Percentiles rank a stretch among this genome's conserved stretches.
These are phyloP conservation scores for Archaeoteleia sp. DNA, from an alignment of 2,888 invertebrate genomes.

Conservation along the genomic window DNA sequence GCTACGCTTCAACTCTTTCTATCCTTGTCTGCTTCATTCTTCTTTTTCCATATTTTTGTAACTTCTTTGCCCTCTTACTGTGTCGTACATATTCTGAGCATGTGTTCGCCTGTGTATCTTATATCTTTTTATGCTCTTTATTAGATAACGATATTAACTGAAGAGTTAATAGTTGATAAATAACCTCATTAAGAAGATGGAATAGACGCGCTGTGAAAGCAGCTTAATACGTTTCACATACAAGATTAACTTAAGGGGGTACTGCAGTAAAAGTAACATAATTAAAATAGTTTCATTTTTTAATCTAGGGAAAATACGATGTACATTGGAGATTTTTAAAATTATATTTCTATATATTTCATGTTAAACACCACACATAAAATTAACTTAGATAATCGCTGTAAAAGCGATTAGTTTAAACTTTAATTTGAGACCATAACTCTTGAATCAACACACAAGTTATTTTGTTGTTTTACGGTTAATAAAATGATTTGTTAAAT, in stretches of 20 bases:
- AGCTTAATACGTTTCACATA: conserved; percentile 16
- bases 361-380: no score
- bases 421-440: no score
- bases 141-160: conserved; percentile 29
- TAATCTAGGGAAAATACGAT: no score
- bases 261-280: no score
- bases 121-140: conserved; percentile 22
- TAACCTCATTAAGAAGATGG: conserved; percentile 28
- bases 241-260: conserved; percentile 4
- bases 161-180: conserved; percentile 37
- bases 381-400: no score
- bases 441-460: no score
- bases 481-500: no score
- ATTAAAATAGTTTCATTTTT: no score
- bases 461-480: no score
- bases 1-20: conserved; percentile 17
- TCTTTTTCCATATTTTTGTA: conserved; percentile 18
- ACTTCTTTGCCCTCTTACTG: conserved; percentile 14
- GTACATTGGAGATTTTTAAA: no score
- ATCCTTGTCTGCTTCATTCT: conserved; percentile 19
- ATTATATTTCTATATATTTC: no score
- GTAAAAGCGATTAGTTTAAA: no score
- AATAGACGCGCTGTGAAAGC: conserved; percentile 1
- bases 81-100: conserved; percentile 8
- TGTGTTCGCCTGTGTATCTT: conserved; percentile 34